Percentiles rank a stretch among this genome's conserved stretches.
phyloP scores from a whole-genome alignment of 2,888 invertebrate species.

The Cephus spinipes region DNA sequence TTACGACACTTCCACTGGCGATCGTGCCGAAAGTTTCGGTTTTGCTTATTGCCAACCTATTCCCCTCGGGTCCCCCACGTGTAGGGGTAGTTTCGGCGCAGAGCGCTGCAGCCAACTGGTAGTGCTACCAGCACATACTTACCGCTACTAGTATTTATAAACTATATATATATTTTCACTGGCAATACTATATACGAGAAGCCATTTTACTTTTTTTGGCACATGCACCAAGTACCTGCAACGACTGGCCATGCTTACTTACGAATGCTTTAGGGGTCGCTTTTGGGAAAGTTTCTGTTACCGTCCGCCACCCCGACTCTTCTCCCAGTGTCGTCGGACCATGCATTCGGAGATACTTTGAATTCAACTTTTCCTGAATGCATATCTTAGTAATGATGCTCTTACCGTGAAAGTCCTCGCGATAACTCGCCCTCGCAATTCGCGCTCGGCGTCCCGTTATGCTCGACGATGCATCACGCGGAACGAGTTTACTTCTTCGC shows the following conservation, averaged over 20 bases:
- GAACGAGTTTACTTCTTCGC: constrained; percentile 39
- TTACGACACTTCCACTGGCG: constrained; percentile 4
- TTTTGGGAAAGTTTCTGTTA: background rate
- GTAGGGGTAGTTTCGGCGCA: background rate
- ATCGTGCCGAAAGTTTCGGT: constrained; percentile 1
- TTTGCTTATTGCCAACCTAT: constrained; percentile 1
- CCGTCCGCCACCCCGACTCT: background rate
- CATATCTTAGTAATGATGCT: constrained; percentile 1
- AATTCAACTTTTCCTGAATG: background rate
- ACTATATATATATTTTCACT: too few species aligned
- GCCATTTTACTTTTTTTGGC: background rate
- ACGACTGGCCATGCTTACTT: background rate
- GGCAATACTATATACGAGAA: background rate
- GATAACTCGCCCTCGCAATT: constrained; percentile 39
- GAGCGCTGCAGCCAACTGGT: background rate
- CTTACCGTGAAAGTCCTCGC: constrained; percentile 9
- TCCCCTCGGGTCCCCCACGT: background rate
- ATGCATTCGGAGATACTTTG: background rate
- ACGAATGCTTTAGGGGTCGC: background rate
- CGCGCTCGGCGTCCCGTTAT: constrained; percentile 37
- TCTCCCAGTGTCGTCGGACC: background rate
- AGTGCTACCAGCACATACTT: background rate
- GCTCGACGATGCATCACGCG: constrained; percentile 30
- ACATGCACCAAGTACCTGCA: background rate
- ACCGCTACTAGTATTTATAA: background rate